A percentile compares a stretch with the other conserved stretches of the same genome.
These are phyloP conservation scores for Rhyacophila brunnea DNA, from an alignment of 1,140 invertebrate genomes.

Conservation along the genomic window DNA sequence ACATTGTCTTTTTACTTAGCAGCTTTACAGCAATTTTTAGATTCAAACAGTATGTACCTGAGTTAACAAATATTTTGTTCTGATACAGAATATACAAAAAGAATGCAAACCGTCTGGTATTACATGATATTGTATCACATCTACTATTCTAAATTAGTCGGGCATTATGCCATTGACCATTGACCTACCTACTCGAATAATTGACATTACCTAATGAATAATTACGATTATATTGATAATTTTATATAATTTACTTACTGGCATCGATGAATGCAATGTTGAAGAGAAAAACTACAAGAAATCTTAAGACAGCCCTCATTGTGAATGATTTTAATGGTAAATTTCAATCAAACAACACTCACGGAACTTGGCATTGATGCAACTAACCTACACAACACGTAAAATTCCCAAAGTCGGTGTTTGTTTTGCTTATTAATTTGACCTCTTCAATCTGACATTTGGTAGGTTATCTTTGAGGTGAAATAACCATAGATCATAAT, in stretches of 20 bases:
- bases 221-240: background rate
- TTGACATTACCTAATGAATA: no score
- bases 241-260: slow-evolving; percentile 14
- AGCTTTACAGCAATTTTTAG: no score
- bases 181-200: no score
- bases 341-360: background rate
- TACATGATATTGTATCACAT: no score
- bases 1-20: no score
- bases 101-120: no score
- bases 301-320: background rate
- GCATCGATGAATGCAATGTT: slow-evolving; percentile 20
- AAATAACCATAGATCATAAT: slow-evolving; percentile 8
- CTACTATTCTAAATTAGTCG: no score
- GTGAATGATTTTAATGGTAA: background rate
- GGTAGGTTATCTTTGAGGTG: slow-evolving; percentile 15
- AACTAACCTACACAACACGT: background rate
- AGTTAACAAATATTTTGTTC: no score
- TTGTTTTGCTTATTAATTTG: slow-evolving; percentile 27
- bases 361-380: no score
- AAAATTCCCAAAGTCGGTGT: background rate
- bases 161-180: no score
- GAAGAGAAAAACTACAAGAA: slow-evolving; percentile 10
- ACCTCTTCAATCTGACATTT: slow-evolving; percentile 24
- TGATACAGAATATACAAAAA: no score
- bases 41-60: no score